A percentile compares a stretch with the other conserved stretches of the same genome.
Conservation (phyloP, 2,113 vertebrate genomes). For the Jacana jacana region DNA sequence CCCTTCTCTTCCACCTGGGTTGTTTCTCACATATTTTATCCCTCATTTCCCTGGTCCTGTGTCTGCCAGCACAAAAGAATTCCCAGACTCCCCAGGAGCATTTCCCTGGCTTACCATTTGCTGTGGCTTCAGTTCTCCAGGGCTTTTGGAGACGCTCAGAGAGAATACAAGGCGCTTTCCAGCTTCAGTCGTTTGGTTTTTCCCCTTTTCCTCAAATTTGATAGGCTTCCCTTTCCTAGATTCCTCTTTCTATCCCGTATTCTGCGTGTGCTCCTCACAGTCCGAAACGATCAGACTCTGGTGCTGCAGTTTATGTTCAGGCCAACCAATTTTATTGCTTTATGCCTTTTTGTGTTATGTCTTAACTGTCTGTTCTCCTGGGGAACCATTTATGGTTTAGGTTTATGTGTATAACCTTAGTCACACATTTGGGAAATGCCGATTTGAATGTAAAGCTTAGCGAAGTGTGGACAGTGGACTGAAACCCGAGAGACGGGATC, state of each 20-base stretch:
- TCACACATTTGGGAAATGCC: background rate
- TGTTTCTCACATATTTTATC: background rate
- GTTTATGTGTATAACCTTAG: background rate
- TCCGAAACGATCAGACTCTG: background rate
- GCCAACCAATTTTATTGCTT: background rate
- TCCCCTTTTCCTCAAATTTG: background rate
- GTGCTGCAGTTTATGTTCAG: background rate
- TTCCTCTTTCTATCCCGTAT: background rate
- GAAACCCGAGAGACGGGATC: background rate
- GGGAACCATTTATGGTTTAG: background rate
- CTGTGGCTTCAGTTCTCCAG: background rate
- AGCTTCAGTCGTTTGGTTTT: background rate
- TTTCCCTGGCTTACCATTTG: background rate
- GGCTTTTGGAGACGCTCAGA: background rate
- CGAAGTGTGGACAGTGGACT: background rate
- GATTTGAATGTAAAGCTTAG: background rate
- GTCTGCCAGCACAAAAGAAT: background rate
- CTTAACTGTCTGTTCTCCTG: background rate
- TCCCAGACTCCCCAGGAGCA: background rate
- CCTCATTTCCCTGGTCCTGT: rapidly evolving
- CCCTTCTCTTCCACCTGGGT: background rate
- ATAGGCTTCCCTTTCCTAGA: background rate
- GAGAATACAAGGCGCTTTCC: background rate
- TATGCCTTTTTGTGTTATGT: background rate
- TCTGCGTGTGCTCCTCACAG: background rate